Evolutionary conservation across 2,888 invertebrate species (phyloP), one percentile per base, ranked within the genome.

Genomic region (Drosophila antonietae): DNA sequence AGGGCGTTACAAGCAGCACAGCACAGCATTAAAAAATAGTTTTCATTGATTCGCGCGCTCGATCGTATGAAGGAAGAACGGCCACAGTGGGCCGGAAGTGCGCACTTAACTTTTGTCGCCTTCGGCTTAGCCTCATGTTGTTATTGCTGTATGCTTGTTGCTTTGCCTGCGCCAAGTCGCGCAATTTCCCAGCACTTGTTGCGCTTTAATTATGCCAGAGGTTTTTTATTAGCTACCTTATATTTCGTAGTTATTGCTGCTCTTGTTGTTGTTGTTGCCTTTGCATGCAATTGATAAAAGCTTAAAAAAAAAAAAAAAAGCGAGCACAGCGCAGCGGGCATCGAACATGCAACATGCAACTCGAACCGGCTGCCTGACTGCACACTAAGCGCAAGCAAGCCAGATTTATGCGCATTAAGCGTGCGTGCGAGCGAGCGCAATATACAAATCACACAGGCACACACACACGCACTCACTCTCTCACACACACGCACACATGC

Each of bases 71-170:
- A 78, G 75, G 68, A 70, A 69, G 76, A 79, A 78, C 70, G 56
- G 58, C 62, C 62, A 68, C 58, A 62, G 68, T 63, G 78, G 67
- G 74, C 79, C 85, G 85, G 85, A 85, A 85, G 88, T 88, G 66
- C 56, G 73, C 85, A 85, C 88, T 85, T 85, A 85, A 76, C 74
- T 75, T 82, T 85, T 88, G 88, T 87, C 85, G 85, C 85, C 86
- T 76, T 59, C 55, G 59, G 58, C 63, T 58, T 44, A 52, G 53
- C 37, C 49, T 49, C 49, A n/a, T 31, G 49, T 51, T 41, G 41
- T 20, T 20, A 20, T 20, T 20, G 20, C 9, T 43, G 43, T 18
- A n/a, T 18, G 18, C n/a, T 18, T 43, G 20, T 35, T 61, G 57
- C 33, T 43, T 43, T 60, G 47, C 6, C 35, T 18, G 28, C 53